Evolutionary conservation across 2,113 vertebrate species (phyloP), one percentile per base, ranked within the genome.

Genomic region (Trogon surrucura): DNA sequence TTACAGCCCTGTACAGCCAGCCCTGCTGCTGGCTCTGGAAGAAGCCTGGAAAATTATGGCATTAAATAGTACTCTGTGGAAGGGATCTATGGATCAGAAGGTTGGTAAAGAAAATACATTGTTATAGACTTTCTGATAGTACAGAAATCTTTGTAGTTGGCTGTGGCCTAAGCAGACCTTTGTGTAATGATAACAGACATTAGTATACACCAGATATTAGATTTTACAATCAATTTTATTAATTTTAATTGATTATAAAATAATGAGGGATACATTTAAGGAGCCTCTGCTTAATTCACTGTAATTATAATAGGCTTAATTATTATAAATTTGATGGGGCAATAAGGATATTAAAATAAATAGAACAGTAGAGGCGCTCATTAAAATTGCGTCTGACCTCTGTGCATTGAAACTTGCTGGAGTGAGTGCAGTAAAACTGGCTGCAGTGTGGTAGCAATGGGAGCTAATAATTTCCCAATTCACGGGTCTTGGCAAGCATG

Each of bases 241-340:
- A 88, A 95, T 95, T 95, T 93, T 94, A 97, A 96, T 97, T 96
- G 91, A 96, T 97, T 97, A 93, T 96, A 93, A 95, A 97, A 91
- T 96, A 96, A 91, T 80, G 70, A 73, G 14, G 19, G 64, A 85
- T 96, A 11, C 60, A 61, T 93, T 92, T 96, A 91, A 70, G 89
- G 85, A 79, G 61, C 61, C 83, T 88, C 80, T 94, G 29, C 90
- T 97, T 97, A 91, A 97, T 97, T 96, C 91, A 65, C 84, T 92
- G 58, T 87, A 93, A 96, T 96, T 94, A 82, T 48, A 85, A 87
- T 87, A 96, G 89, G 47, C 70, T 94, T 97, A 96, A 96, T 96
- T 97, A 77, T 90, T 87, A 66, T 89, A 89, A 91, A 95, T 95
- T 96, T 97, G 80, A 94, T 88, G 80, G 83, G 71, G 92, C 84